A percentile compares a stretch with the other conserved stretches of the same genome.
These are phyloP conservation scores for Vimba vimba DNA, from an alignment of 2,113 vertebrate genomes.

Conservation along the genomic window DNA sequence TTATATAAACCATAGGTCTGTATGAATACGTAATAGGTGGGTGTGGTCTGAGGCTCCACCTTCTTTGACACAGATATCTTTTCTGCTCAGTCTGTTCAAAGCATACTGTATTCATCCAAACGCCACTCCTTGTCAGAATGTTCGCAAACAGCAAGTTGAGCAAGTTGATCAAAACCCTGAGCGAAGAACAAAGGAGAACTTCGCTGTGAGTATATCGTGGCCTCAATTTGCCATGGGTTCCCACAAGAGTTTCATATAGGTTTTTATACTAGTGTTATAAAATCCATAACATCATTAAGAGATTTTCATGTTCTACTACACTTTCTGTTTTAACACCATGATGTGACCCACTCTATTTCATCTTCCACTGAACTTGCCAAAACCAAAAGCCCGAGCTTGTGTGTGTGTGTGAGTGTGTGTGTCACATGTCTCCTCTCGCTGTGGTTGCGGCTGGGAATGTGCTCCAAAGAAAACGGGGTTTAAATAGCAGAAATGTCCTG, in stretches of 20 bases:
- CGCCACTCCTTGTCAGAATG: neutral
- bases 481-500: slow-evolving; percentile 65
- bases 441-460: neutral
- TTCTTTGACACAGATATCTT: neutral
- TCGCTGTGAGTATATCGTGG: neutral
- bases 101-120: no score
- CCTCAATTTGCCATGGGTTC: neutral
- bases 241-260: neutral
- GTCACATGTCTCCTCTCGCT: neutral
- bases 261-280: neutral
- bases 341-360: neutral
- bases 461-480: slow-evolving; percentile 52
- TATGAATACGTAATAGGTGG: no score
- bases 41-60: neutral
- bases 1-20: no score
- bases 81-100: no score
- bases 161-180: neutral
- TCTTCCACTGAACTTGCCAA: neutral
- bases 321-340: neutral
- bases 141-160: neutral
- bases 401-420: neutral
- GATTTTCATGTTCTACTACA: neutral
- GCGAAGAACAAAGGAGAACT: neutral
- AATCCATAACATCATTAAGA: neutral
- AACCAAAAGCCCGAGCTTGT: neutral